Evolutionary conservation across 2,113 vertebrate species (phyloP), one percentile per base, ranked within the genome.

Genomic region (Festucalex cinctus): DNA sequence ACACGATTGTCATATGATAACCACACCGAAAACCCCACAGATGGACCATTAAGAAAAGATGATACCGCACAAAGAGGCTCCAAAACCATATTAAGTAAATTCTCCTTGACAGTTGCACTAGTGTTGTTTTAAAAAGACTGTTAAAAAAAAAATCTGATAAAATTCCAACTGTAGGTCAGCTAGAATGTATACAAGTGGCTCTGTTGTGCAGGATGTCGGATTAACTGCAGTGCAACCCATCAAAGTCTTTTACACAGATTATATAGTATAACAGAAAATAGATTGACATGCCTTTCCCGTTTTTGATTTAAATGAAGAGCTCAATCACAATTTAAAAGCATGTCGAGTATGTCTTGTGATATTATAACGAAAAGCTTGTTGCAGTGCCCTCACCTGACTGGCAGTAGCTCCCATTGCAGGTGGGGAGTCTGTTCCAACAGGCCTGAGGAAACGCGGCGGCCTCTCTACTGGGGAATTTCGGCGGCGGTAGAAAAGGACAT

Each of bases 381-480:
- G 6, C 39, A 5, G 54, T 54, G n/a, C 36, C 77, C 94, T 96
- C 91, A 99, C 97, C 96, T 99, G 97, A 87, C 93, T 96, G 83
- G 94, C 92, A 65, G 95, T 83, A 22, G 92, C 94, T 81, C 95
- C 96, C 0, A 93, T 88, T 20, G 87, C 81, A 20, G 92, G 68
- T 59, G 92, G 89, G 9, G 91, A 92, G 72, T 96, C 94, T 0
- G 92, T 84, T 14, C 91, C 92, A 2, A 87, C 84, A 0, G 91
- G 89, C 36, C 86, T 75, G 43, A 88, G 81, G 32, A 94, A 92
- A 43, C 93, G 92, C 0, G 92, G 91, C 1, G 95, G 95, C 73
- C 97, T 93, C 88, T 98, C 96, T 88, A 99, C 96, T 0, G 97
- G 97, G 83, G 96, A 98, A 91, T 97, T 98, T 64, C 95, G 92